Base-by-base conservation (phyloP, 2,797 vertebrate genomes). In the Enteromius treurensis region DNA sequence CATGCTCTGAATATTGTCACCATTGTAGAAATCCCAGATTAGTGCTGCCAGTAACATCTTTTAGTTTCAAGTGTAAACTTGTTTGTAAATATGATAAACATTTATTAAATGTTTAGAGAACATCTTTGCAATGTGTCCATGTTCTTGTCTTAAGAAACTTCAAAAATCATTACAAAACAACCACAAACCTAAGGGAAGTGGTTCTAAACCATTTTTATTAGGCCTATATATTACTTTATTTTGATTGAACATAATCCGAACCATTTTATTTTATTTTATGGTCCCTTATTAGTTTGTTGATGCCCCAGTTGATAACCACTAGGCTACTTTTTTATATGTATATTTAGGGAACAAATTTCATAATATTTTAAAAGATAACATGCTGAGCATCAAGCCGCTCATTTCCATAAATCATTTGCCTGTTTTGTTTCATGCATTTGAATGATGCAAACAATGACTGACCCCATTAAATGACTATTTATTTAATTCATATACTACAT, bases 41-140 rank as follows among this genome's bases (percentile, higher is more conserved):
- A 49, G 53, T 65, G 70, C 80, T 75, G 80, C 58, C 70, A 75
- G 65, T 81, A 32, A 62, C 26, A 1, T 23, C 19, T 23, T 37
- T 23, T 26, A 34, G 34, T 40, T 29, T 26, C 9, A 26, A 9
- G 5, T 81, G 29, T 51, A 29, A 74, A 23, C 21, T 26, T 51
- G 32, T 23, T 74, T 81, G 70, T 81, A 81, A 74, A 74, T 81
- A 81, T 74, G 55, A 23, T 32, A 62, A 51, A 64, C 29, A 17
- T 62, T 49, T 6, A 65, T 26, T 74, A 64, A 37, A 74, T 7
- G 1, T 74, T 45, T 40, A 26, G 40, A 64, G 70, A 58, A 71
- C 26, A 45, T 58, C 11, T 45, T 14, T 71, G 53, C 3, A 17
- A 32, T 60, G 7, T 45, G 3, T 29, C 37, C 15, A 7, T 8